These are phyloP conservation scores for Antrozous pallidus DNA, from an alignment of 2,797 vertebrate genomes.

Conservation along the genomic window DNA sequence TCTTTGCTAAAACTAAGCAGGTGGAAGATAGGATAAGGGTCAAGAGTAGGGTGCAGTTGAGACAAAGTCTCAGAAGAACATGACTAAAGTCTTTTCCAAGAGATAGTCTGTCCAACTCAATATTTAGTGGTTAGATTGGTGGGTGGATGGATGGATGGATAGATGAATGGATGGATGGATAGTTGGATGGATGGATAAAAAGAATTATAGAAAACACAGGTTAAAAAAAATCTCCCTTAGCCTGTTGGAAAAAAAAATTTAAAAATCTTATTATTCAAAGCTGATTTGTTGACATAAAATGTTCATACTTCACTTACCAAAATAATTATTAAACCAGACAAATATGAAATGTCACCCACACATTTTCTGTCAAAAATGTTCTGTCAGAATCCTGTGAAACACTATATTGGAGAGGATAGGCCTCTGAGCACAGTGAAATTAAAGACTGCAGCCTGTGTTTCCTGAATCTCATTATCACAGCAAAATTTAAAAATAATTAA, in stretches of 20 bases:
- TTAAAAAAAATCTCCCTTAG: not conserved
- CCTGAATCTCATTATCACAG: conserved; percentile 4
- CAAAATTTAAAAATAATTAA: conserved; percentile 19
- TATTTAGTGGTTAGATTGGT: not conserved
- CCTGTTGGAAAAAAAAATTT: not conserved
- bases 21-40: not conserved
- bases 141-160: not conserved
- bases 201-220: not conserved
- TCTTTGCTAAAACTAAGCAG: not conserved
- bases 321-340: conserved; percentile 37
- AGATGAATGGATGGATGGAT: not conserved
- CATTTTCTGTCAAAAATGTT: conserved; percentile 9
- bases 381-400: not conserved
- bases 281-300: conserved; percentile 23
- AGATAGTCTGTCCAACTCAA: not conserved
- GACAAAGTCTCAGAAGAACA: not conserved
- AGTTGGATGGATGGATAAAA: not conserved
- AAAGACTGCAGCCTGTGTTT: not conserved
- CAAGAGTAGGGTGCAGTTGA: not conserved
- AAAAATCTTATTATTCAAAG: conserved; percentile 1
- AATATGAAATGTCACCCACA: conserved; percentile 11
- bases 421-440: not conserved
- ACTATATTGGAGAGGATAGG: not conserved
- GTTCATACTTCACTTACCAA: conserved; percentile 22
- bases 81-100: not conserved